Percentiles rank a stretch among this genome's conserved stretches.
Conservation (phyloP, 2,888 invertebrate species). For the Epinotia demarniana region DNA sequence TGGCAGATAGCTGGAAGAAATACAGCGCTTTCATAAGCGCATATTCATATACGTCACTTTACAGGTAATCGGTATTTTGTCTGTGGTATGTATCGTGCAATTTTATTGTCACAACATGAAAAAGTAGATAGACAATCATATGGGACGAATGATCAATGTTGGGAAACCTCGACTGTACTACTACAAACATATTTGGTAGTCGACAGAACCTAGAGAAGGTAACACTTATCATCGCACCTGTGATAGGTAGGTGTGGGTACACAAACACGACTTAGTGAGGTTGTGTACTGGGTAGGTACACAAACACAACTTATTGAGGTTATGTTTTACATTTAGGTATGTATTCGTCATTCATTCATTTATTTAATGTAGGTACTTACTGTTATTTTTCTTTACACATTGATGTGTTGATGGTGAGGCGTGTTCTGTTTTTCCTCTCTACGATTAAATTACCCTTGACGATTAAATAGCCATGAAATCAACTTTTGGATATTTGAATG, state of each 20-base stretch:
- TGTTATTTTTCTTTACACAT: neutral
- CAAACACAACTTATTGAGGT: neutral
- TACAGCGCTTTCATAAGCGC: too few species aligned
- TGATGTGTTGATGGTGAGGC: neutral
- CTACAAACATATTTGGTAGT: too few species aligned
- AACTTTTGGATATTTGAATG: slow-evolving; percentile 39
- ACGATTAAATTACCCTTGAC: slow-evolving; percentile 7
- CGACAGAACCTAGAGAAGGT: neutral
- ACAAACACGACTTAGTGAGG: neutral
- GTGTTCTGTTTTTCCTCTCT: neutral
- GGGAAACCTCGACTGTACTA: neutral
- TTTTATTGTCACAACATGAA: slow-evolving; percentile 37
- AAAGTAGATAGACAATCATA: neutral
- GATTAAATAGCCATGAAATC: slow-evolving; percentile 16
- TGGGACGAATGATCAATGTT: neutral
- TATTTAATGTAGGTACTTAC: neutral
- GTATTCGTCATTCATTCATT: neutral
- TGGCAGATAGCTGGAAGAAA: neutral
- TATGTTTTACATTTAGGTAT: neutral
- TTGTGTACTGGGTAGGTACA: neutral
- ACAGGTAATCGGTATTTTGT: slow-evolving; percentile 6
- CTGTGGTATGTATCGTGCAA: slow-evolving; percentile 18
- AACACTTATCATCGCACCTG: neutral
- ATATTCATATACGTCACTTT: neutral
- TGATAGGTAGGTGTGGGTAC: too few species aligned